Evolutionary conservation across 2,113 vertebrate genomes (phyloP).

Genomic region (Phylloscopus trochilus): DNA sequence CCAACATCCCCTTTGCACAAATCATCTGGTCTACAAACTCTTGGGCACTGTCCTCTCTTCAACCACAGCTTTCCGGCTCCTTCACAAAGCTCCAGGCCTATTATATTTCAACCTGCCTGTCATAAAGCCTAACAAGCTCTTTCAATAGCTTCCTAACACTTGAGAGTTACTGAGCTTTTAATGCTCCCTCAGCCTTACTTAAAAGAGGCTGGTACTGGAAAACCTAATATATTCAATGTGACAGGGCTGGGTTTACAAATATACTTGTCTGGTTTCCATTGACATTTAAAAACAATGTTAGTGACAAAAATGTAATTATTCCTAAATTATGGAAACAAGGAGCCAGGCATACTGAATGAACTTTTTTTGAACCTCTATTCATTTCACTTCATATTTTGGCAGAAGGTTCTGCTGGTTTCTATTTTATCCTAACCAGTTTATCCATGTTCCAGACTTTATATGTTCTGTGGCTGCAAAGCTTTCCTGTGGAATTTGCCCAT

Average conservation of each 20-base stretch:
- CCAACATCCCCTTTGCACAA: constrained; percentile 22
- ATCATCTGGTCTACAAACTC: constrained; percentile 6
- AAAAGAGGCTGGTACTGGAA: constrained; percentile 28
- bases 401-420: constrained; percentile 27
- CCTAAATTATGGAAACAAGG: constrained; percentile 56
- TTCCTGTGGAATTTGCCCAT: constrained; percentile 14
- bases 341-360: constrained; percentile 44
- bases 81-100: constrained; percentile 10
- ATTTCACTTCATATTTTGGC: constrained; percentile 55
- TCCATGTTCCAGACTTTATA: constrained; percentile 41
- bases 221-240: constrained; percentile 50
- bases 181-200: constrained; percentile 30
- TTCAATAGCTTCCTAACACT: constrained; percentile 48
- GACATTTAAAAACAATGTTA: constrained; percentile 65
- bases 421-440: constrained; percentile 55
- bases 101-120: constrained; percentile 24
- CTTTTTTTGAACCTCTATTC: constrained; percentile 66
- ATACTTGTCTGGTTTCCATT: constrained; percentile 55
- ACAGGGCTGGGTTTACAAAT: constrained; percentile 20
- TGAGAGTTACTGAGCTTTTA: constrained; percentile 26
- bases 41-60: background rate
- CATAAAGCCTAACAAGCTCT: constrained; percentile 30
- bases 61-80: background rate
- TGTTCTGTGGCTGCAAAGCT: constrained; percentile 39
- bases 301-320: constrained; percentile 64